phyloP scores from a whole-genome alignment of 2,888 invertebrate genomes.

The Troilus luridus region DNA sequence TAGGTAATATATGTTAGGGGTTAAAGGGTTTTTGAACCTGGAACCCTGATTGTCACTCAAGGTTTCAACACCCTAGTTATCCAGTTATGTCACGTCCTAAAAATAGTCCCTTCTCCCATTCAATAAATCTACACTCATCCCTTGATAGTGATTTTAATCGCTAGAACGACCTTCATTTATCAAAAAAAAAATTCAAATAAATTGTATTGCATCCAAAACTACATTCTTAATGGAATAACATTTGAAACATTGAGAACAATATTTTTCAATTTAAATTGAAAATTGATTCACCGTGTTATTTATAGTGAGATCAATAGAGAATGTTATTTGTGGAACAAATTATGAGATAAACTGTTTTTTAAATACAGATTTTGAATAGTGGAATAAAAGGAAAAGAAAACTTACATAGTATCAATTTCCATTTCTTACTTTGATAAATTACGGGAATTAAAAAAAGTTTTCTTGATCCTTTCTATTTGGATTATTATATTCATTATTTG shows the following conservation, averaged over 20 bases:
- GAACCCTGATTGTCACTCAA: slow-evolving; percentile 38
- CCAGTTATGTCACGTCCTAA: background rate
- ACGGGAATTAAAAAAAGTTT: too few species aligned
- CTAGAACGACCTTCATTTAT: background rate
- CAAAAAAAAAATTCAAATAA: background rate
- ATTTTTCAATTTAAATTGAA: background rate
- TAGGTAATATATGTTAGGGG: slow-evolving; percentile 49
- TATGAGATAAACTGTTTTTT: too few species aligned
- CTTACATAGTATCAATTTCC: too few species aligned
- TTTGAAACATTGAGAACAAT: background rate
- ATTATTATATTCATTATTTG: too few species aligned
- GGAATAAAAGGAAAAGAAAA: too few species aligned
- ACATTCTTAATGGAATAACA: background rate
- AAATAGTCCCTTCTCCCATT: slow-evolving; percentile 27
- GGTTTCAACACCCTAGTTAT: slow-evolving; percentile 47
- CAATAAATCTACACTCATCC: background rate
- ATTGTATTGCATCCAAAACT: background rate
- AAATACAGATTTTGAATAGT: too few species aligned
- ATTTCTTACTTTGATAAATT: too few species aligned
- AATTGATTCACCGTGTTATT: background rate
- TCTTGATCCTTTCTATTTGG: too few species aligned
- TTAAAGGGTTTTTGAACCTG: slow-evolving; percentile 47
- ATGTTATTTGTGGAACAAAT: background rate
- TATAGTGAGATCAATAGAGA: background rate
- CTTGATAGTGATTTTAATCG: slow-evolving; percentile 16